Evolutionary conservation across 2,797 vertebrate genomes (phyloP).

Genomic region (Somateria mollissima): DNA sequence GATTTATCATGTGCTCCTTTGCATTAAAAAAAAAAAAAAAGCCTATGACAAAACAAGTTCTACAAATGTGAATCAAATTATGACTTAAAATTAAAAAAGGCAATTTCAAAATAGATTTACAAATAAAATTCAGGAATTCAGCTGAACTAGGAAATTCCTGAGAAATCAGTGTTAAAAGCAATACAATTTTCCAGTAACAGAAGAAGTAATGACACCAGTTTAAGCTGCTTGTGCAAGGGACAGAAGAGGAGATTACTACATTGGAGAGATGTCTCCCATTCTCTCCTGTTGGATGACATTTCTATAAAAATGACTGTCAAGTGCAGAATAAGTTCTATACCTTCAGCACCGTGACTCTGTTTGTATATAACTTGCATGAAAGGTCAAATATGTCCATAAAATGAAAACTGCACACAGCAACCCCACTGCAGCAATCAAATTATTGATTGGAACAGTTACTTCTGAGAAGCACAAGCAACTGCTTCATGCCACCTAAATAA

Average conservation of each 20-base stretch:
- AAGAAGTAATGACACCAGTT: background rate
- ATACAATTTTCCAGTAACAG: background rate
- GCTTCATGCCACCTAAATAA: background rate
- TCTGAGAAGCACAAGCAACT: background rate
- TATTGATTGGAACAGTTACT: background rate
- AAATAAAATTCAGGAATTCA: background rate
- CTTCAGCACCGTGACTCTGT: background rate
- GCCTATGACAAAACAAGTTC: background rate
- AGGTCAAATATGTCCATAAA: background rate
- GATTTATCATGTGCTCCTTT: background rate
- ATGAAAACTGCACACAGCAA: background rate
- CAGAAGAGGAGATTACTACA: background rate
- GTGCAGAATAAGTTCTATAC: background rate
- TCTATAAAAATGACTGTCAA: background rate
- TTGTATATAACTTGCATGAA: background rate
- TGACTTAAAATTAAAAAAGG: background rate
- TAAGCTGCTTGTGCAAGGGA: background rate
- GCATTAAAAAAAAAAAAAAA: background rate
- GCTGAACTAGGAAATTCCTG: background rate
- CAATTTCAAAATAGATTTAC: background rate
- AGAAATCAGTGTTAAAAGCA: background rate
- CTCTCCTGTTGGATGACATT: background rate
- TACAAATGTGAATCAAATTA: background rate
- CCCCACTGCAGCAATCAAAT: background rate
- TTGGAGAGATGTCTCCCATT: background rate